Base-by-base conservation (phyloP, 2,113 vertebrate genomes). In the Rhinichthys klamathensis region DNA sequence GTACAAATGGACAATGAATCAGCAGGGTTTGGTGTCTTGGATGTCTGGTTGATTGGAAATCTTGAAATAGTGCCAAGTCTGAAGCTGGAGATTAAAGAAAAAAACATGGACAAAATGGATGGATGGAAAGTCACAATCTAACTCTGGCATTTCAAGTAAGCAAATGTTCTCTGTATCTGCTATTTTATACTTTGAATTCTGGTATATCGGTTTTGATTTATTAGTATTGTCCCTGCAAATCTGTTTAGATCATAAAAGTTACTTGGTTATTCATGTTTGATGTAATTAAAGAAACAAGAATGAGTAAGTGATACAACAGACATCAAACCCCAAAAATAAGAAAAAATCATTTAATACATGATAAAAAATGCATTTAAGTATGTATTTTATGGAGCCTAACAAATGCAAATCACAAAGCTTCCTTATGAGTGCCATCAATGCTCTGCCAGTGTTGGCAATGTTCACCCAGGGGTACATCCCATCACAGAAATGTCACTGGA, bases 401-500 rank as follows among this genome's bases (percentile, higher is more conserved):
- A 35, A 69, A 65, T 81, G 61, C 44, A 81, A 69, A 81, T 67
- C n/a, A 51, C 58, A 69, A 51, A 51, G n/a, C 21, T 49, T 69
- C 16, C 44, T 12, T 69, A 49, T 12, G 67, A 56, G 51, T 72
- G 63, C 67, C 92, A 93, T 94, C 92, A 94, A 92, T 91, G 90
- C 92, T 70, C 18, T 49, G 41, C 6, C 15, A 70, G 88, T 85
- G 88, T 91, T 92, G 92, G 92, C 92, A 91, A 86, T 89, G 91
- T 92, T 93, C 94, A 94, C 92, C 94, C 92, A 94, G 91, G 91
- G 93, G 93, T 93, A 95, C 93, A 93, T 94, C 94, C 93, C 94
- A 94, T 95, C 94, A 95, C 93, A 95, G 90, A 95, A 95, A 95
- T 94, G 94, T 94, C 94, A 95, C 92, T 91, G 92, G 93, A 95